Percentiles rank a stretch among this genome's conserved stretches.
Evolutionary conservation across 1,140 invertebrate genomes (phyloP).

Genomic region (Platyura marginata): DNA sequence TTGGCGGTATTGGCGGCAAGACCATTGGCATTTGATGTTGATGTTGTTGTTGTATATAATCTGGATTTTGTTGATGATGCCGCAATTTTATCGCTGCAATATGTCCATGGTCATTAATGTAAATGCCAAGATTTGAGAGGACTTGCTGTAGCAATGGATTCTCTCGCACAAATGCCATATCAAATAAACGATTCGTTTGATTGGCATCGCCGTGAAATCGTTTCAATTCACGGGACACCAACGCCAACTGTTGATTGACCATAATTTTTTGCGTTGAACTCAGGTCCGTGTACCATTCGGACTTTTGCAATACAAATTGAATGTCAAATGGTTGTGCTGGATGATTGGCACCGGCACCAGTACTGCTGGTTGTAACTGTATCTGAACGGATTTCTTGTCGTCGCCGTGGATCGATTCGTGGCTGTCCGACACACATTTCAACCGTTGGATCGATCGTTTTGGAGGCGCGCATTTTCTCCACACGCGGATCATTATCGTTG

Average conservation of each 20-base stretch:
- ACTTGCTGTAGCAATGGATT: constrained; percentile 31
- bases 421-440: constrained; percentile 3
- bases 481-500: constrained; percentile 25
- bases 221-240: constrained; percentile 36
- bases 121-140: constrained; percentile 31
- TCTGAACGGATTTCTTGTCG: no score
- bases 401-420: constrained; percentile 10
- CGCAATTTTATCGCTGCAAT: constrained; percentile 30
- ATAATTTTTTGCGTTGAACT: constrained; percentile 46
- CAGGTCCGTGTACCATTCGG: constrained; percentile 41
- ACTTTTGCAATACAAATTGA: constrained; percentile 36
- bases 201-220: constrained; percentile 30
- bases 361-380: not conserved
- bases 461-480: not conserved
- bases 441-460: not conserved
- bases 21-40: constrained; percentile 26
- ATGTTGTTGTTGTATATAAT: constrained; percentile 19
- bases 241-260: constrained; percentile 40
- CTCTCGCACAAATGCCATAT: constrained; percentile 28
- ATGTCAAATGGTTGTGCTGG: constrained; percentile 26
- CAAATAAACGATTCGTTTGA: constrained; percentile 30
- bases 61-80: constrained; percentile 17
- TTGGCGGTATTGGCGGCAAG: constrained; percentile 23
- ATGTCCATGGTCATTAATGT: constrained; percentile 31
- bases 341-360: not conserved